phyloP scores from a whole-genome alignment of 2,888 invertebrate species.

The Danaus chrysippus region DNA sequence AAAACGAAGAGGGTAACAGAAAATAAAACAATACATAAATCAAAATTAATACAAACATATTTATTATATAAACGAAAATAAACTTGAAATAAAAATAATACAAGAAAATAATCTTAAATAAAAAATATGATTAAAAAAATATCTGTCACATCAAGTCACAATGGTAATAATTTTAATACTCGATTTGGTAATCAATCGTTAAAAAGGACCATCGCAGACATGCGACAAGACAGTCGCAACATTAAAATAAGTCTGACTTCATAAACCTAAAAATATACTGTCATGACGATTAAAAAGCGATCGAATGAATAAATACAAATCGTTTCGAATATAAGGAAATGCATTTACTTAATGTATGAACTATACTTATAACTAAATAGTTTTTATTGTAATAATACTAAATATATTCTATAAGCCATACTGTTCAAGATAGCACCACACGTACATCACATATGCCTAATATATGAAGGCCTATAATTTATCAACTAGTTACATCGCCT shows the following conservation, averaged over 20 bases:
- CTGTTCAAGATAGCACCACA: slow-evolving; percentile 30
- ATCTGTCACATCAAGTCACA: slow-evolving; percentile 9
- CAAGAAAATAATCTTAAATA: slow-evolving; percentile 34
- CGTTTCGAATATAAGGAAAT: slow-evolving; percentile 6
- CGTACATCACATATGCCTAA: slow-evolving; percentile 22
- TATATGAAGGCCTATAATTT: slow-evolving; percentile 35
- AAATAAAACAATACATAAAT: slow-evolving; percentile 22
- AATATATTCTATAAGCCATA: slow-evolving; percentile 7
- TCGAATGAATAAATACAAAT: slow-evolving; percentile 12
- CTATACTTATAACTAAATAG: slow-evolving; percentile 11
- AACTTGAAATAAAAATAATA: slow-evolving; percentile 47
- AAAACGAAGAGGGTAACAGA: slow-evolving; percentile 16
- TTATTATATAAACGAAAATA: slow-evolving; percentile 45
- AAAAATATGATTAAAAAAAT: slow-evolving; percentile 11
- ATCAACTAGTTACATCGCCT: slow-evolving; percentile 61
- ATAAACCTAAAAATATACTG: slow-evolving; percentile 28
- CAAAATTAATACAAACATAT: slow-evolving; percentile 26
- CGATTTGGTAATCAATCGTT: slow-evolving; percentile 18
- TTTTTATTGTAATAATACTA: slow-evolving; percentile 18
- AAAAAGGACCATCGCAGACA: slow-evolving; percentile 6
- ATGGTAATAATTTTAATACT: slow-evolving; percentile 19
- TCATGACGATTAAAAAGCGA: slow-evolving; percentile 33
- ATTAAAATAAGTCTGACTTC: not conserved
- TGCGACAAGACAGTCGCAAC: slow-evolving; percentile 13
- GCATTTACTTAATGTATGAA: not conserved